Conservation (phyloP, 2,888 invertebrate genomes). For the Osmoderma eremita region DNA sequence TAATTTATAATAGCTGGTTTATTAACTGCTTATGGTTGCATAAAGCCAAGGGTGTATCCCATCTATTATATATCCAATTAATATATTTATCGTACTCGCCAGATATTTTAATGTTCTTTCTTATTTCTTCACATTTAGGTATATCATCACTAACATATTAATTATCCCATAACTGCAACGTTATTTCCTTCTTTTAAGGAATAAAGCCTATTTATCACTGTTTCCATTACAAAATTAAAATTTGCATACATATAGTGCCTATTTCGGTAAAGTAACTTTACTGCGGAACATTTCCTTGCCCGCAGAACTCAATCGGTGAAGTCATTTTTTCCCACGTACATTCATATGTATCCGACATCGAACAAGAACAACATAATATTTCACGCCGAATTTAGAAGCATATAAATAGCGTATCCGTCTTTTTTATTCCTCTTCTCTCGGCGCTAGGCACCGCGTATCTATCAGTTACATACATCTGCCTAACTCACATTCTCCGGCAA, state of each 20-base stretch:
- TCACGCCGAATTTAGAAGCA: slow-evolving; percentile 40
- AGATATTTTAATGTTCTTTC: no score
- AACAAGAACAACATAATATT: slow-evolving; percentile 37
- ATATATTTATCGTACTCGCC: no score
- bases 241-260: slow-evolving; percentile 1
- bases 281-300: slow-evolving; percentile 6
- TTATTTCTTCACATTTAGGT: no score
- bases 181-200: no score
- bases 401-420: slow-evolving; percentile 35
- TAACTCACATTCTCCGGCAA: slow-evolving; percentile 29
- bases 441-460: slow-evolving; percentile 25
- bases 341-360: slow-evolving; percentile 38
- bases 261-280: slow-evolving; percentile 13
- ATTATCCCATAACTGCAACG: no score
- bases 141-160: no score
- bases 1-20: no score
- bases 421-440: slow-evolving; percentile 34
- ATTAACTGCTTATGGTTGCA: no score
- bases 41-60: no score
- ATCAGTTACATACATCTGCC: slow-evolving; percentile 35
- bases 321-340: slow-evolving; percentile 32
- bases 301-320: slow-evolving; percentile 14
- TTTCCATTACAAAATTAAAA: no score
- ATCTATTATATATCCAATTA: no score
- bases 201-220: no score